Evolutionary conservation across 2,797 vertebrate genomes (phyloP).

Genomic region (Columba guinea): DNA sequence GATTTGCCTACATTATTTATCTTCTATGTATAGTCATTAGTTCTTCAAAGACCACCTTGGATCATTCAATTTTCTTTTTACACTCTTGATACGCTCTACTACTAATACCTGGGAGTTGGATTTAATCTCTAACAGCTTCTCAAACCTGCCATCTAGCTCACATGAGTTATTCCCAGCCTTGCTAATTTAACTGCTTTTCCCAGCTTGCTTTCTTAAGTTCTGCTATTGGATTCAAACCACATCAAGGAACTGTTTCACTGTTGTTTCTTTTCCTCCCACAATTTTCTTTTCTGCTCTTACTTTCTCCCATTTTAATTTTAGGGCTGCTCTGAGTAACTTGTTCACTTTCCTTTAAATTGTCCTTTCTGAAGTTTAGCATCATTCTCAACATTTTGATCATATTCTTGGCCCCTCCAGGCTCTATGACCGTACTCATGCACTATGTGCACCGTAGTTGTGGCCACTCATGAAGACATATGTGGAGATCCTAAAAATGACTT

Average conservation of each 20-base stretch:
- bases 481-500: not conserved
- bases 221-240: not conserved
- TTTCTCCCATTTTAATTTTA: not conserved
- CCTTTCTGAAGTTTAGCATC: not conserved
- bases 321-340: not conserved
- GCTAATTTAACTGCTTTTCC: conserved; percentile 9
- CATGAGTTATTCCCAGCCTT: not conserved
- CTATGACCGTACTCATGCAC: rapidly evolving
- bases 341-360: not conserved
- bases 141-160: conserved; percentile 4
- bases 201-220: not conserved
- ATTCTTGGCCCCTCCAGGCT: not conserved
- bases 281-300: not conserved
- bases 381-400: not conserved
- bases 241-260: not conserved
- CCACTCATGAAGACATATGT: rapidly evolving
- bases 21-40: not conserved
- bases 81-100: not conserved
- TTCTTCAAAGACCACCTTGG: conserved; percentile 18
- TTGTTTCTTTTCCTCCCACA: too few species aligned
- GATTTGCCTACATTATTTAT: conserved; percentile 27
- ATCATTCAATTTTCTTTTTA: not conserved
- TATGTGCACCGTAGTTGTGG: rapidly evolving
- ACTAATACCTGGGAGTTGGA: not conserved
- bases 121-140: conserved; percentile 15